A percentile compares a stretch with the other conserved stretches of the same genome.
phyloP scores from a whole-genome alignment of 2,113 vertebrate species.

The Eubucco bourcierii region DNA sequence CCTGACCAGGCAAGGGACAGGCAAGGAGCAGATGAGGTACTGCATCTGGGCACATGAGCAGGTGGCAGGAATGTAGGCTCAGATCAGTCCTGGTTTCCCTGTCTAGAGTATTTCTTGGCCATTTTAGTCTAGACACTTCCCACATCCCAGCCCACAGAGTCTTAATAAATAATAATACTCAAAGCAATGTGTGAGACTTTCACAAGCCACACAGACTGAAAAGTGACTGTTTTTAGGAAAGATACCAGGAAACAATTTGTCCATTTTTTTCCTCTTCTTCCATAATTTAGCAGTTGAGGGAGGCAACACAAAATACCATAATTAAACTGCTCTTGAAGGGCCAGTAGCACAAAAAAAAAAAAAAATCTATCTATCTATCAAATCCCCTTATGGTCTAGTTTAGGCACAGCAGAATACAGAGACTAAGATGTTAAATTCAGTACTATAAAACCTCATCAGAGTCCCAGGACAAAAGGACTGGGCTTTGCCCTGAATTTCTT shows the following conservation, averaged over 20 bases:
- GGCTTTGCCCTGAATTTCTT: background rate
- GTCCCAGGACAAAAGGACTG: background rate
- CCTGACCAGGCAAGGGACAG: background rate
- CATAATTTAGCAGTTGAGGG: background rate
- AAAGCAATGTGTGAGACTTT: background rate
- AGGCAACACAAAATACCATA: background rate
- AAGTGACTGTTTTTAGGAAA: background rate
- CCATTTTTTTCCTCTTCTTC: background rate
- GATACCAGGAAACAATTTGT: background rate
- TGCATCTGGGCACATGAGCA: background rate
- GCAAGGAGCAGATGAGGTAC: background rate
- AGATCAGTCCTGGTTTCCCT: background rate
- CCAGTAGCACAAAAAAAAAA: background rate
- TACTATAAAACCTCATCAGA: background rate
- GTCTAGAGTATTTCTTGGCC: background rate
- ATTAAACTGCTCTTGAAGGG: background rate
- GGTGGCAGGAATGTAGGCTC: background rate
- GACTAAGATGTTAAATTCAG: background rate
- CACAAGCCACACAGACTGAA: background rate
- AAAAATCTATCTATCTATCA: too few species aligned
- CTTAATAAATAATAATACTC: constrained; percentile 27
- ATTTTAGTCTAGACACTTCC: constrained; percentile 20
- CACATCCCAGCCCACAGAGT: background rate
- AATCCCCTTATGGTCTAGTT: rapidly evolving
- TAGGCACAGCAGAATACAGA: background rate